A percentile compares a stretch with the other conserved stretches of the same genome.
Conservation (phyloP, 2,797 vertebrate species). For the Xyrichtys novacula region DNA sequence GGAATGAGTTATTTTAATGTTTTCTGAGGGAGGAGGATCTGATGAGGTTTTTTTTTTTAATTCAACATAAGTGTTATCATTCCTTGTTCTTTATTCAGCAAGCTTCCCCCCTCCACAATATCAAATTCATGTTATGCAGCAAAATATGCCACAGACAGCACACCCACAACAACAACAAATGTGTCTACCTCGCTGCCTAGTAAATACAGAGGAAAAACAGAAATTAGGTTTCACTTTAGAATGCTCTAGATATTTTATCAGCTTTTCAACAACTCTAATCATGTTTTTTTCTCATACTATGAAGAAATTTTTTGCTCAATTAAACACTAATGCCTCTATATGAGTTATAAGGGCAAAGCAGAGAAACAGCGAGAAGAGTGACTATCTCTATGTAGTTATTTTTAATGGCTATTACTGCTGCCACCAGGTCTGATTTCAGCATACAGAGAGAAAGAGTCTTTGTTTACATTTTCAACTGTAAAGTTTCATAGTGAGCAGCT, state of each 20-base stretch:
- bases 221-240: not conserved
- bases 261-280: not conserved
- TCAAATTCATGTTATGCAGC: slow-evolving; percentile 45
- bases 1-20: slow-evolving; percentile 78
- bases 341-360: not conserved
- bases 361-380: not conserved
- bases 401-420: not conserved
- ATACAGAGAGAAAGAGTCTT: not conserved
- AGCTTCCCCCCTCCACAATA: slow-evolving; percentile 46
- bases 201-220: slow-evolving; percentile 1
- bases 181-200: not conserved
- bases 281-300: not conserved
- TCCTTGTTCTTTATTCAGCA: slow-evolving; percentile 67
- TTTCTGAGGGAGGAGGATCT: slow-evolving; percentile 60
- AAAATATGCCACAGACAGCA: slow-evolving; percentile 40
- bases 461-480: not conserved
- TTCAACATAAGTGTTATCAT: slow-evolving; percentile 74
- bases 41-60: slow-evolving; percentile 64
- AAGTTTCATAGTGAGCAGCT: not conserved
- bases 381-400: not conserved
- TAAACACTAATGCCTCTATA: not conserved
- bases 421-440: not conserved
- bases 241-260: not conserved
- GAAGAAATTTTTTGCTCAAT: not conserved
- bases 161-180: slow-evolving; percentile 32